These are phyloP conservation scores for Alouatta palliata DNA, from an alignment of 2,113 vertebrate species.

Conservation along the genomic window DNA sequence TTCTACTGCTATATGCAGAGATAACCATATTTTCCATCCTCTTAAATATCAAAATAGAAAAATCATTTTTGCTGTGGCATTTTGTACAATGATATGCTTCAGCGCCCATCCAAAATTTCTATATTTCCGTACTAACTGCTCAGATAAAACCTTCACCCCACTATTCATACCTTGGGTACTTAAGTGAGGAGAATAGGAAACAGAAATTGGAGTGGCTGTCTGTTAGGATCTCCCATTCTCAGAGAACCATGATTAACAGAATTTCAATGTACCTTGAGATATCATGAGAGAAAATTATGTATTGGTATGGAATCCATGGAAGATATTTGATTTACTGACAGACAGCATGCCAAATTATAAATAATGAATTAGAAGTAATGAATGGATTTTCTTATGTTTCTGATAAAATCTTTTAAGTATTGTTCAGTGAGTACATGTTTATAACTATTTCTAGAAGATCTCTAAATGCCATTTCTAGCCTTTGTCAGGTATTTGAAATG, in stretches of 20 bases:
- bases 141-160: neutral
- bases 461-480: neutral
- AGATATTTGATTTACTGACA: neutral
- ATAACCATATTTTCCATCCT: neutral
- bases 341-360: neutral
- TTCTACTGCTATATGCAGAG: neutral
- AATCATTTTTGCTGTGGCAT: neutral
- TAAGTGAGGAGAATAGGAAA: neutral
- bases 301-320: neutral
- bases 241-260: neutral
- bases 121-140: neutral
- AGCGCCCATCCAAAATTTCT: neutral
- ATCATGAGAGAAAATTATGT: neutral
- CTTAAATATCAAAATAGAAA: neutral
- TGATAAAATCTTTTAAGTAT: neutral
- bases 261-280: neutral
- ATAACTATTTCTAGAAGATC: slow-evolving; percentile 8
- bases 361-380: neutral
- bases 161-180: neutral
- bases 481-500: neutral
- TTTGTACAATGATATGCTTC: neutral
- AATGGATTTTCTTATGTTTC: neutral
- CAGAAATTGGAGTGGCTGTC: neutral
- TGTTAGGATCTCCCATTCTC: neutral
- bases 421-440: neutral